Conservation (phyloP, 2,113 vertebrate genomes). For the Cheirogaleus medius region DNA sequence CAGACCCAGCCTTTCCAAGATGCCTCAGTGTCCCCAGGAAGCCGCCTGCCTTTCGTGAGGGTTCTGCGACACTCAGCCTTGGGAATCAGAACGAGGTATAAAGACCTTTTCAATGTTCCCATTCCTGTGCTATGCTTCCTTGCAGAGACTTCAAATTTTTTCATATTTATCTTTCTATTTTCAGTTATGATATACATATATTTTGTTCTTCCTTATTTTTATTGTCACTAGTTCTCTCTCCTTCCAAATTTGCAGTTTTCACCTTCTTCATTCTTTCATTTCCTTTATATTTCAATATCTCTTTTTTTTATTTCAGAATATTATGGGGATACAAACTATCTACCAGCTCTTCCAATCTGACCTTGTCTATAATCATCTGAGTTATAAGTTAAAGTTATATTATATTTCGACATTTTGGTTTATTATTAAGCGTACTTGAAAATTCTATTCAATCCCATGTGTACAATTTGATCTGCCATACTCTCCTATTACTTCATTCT, state of each 20-base stretch:
- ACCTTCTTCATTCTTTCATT: neutral
- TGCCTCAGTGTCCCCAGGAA: neutral
- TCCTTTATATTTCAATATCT: neutral
- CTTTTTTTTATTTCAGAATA: no score
- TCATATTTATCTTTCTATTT: neutral
- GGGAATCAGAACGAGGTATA: neutral
- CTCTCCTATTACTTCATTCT: neutral
- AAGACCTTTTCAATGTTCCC: fast-evolving
- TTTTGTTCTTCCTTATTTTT: neutral
- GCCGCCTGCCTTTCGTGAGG: no score
- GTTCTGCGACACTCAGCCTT: no score
- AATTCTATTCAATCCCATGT: neutral
- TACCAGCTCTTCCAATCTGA: no score
- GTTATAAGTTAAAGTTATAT: neutral
- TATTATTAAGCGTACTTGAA: neutral
- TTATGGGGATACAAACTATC: no score
- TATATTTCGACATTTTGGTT: neutral
- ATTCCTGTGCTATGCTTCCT: no score
- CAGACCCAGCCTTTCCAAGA: neutral
- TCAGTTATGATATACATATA: neutral
- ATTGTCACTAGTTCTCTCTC: neutral
- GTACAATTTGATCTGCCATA: no score
- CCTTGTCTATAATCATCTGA: neutral
- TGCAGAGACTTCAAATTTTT: neutral
- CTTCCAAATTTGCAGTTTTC: neutral